Conservation (phyloP, 2,797 vertebrate species). For the Petrocephalus schoutedeni region DNA sequence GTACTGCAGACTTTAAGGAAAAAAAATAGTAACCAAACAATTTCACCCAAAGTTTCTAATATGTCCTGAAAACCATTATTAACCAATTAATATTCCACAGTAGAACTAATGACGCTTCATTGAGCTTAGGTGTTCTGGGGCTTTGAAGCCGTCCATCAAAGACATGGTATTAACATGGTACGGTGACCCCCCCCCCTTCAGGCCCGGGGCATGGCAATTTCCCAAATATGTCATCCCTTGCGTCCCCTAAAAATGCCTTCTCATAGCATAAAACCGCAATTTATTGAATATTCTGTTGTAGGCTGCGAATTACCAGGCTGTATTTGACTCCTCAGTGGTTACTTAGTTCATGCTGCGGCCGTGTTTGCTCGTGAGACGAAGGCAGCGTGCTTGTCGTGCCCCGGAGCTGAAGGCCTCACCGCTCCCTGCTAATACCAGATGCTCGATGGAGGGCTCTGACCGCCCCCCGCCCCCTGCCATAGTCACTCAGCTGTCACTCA, state of each 20-base stretch:
- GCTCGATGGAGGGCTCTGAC: neutral
- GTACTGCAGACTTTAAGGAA: constrained; percentile 85
- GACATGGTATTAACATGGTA: neutral
- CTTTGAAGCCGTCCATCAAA: neutral
- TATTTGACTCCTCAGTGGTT: neutral
- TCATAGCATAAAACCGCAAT: constrained; percentile 26
- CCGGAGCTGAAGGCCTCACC: neutral
- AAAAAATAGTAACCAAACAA: constrained; percentile 39
- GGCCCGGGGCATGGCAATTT: neutral
- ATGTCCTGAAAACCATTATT: constrained; percentile 64
- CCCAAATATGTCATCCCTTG: neutral
- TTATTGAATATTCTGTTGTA: neutral
- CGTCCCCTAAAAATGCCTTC: neutral
- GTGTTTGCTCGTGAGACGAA: neutral
- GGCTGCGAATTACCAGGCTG: neutral
- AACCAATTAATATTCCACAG: constrained; percentile 67
- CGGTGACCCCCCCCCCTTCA: neutral
- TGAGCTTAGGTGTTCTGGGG: neutral
- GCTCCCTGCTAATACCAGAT: neutral
- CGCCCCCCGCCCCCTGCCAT: neutral
- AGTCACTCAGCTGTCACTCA: neutral
- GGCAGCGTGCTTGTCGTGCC: neutral
- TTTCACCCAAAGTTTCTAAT: constrained; percentile 60
- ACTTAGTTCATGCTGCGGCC: neutral
- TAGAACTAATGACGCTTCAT: constrained; percentile 80